These are phyloP conservation scores for Epistrophe grossulariae DNA, from an alignment of 2,888 invertebrate species.

Conservation along the genomic window DNA sequence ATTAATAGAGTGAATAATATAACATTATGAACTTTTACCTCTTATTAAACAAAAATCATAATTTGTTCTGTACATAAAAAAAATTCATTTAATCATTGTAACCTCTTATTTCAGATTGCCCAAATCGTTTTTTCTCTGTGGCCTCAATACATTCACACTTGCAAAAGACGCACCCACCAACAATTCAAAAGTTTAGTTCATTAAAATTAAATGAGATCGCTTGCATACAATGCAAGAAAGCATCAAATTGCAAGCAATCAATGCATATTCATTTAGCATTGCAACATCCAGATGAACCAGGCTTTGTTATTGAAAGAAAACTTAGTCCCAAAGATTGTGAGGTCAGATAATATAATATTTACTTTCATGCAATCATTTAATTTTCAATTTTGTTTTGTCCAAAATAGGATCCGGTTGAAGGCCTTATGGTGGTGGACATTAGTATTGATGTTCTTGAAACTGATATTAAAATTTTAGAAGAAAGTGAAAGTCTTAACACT, in stretches of 20 bases:
- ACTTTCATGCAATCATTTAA: not conserved
- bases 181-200: not conserved
- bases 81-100: not conserved
- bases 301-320: conserved; percentile 27
- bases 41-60: too few relatives aligned
- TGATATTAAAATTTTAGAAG: not conserved
- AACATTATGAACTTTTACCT: too few relatives aligned
- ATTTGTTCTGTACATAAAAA: too few relatives aligned
- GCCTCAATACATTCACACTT: conserved; percentile 41
- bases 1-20: too few relatives aligned
- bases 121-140: conserved; percentile 14
- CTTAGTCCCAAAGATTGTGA: not conserved
- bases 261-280: conserved; percentile 50
- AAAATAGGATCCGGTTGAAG: conserved; percentile 44
- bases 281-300: conserved; percentile 47
- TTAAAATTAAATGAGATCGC: conserved; percentile 10
- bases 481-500: not conserved
- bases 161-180: conserved; percentile 7
- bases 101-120: conserved; percentile 38
- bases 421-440: conserved; percentile 29
- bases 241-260: not conserved
- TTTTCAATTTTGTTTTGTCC: conserved; percentile 5
- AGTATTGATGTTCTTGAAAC: not conserved
- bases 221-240: conserved; percentile 48
- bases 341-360: conserved; percentile 18